Percentiles rank a stretch among this genome's conserved stretches.
These are phyloP conservation scores for Drosophila busckii DNA, from an alignment of 1,140 invertebrate genomes.

Conservation along the genomic window DNA sequence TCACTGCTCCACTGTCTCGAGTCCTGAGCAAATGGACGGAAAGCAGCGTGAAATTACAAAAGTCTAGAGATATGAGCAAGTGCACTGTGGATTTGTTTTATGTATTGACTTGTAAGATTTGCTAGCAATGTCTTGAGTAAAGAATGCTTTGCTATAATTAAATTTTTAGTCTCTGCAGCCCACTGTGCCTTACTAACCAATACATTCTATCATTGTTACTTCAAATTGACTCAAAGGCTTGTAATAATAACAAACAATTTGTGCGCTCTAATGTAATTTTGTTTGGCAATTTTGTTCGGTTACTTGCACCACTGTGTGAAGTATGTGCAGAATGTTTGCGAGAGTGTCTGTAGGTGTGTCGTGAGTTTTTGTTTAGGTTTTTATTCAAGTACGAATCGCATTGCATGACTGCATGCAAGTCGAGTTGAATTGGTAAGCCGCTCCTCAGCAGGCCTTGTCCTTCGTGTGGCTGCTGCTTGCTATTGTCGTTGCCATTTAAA, in stretches of 20 bases:
- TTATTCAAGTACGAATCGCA: conserved; percentile 54
- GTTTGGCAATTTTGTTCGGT: not conserved
- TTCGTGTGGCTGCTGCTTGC: conserved; percentile 29
- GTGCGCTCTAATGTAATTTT: conserved; percentile 6
- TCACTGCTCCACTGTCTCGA: conserved; percentile 19
- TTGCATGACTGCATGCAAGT: conserved; percentile 71
- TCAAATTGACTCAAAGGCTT: too few relatives aligned
- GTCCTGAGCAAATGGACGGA: conserved; percentile 61
- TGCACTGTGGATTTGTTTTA: conserved; percentile 47
- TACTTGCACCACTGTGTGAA: conserved; percentile 18
- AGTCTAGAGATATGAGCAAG: conserved; percentile 12
- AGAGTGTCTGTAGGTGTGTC: conserved; percentile 22
- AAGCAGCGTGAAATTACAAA: conserved; percentile 56
- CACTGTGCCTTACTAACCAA: too few relatives aligned
- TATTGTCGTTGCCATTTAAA: conserved; percentile 60
- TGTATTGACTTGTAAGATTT: too few relatives aligned
- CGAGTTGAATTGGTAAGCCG: conserved; percentile 12
- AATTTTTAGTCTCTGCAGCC: too few relatives aligned
- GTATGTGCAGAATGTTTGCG: not conserved
- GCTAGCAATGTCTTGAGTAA: too few relatives aligned
- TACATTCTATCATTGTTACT: too few relatives aligned
- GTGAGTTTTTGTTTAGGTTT: conserved; percentile 55
- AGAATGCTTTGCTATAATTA: too few relatives aligned
- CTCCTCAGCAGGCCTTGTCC: conserved; percentile 58
- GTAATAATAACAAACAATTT: conserved; percentile 19